Percentiles rank a stretch among this genome's conserved stretches.
Conservation (phyloP, 2,888 invertebrate species). For the Drosophila siamana region DNA sequence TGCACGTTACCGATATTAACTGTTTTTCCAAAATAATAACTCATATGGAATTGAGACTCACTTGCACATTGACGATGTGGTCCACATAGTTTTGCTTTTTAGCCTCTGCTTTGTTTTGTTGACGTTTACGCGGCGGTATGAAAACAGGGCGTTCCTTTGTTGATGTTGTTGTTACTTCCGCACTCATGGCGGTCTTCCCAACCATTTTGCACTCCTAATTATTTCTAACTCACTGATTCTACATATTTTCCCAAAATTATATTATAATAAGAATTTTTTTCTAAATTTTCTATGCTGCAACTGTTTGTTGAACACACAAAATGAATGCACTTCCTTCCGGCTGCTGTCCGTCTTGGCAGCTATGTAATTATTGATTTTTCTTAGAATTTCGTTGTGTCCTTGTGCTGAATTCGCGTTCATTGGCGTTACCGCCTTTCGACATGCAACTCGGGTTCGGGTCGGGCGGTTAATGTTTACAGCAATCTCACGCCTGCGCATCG, state of each 20-base stretch:
- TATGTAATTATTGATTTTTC: constrained; percentile 83
- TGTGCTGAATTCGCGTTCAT: constrained; percentile 80
- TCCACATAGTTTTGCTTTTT: constrained; percentile 87
- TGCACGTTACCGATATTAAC: background rate
- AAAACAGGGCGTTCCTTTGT: constrained; percentile 86
- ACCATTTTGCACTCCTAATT: constrained; percentile 70
- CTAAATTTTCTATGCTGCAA: constrained; percentile 26
- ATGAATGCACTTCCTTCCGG: constrained; percentile 71
- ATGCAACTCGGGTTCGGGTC: constrained; percentile 47
- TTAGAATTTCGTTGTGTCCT: constrained; percentile 76
- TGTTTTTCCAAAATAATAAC: background rate
- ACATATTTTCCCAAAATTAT: constrained; percentile 32
- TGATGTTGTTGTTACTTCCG: constrained; percentile 69
- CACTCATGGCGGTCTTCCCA: constrained; percentile 70
- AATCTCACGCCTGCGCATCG: constrained; percentile 58
- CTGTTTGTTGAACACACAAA: constrained; percentile 44
- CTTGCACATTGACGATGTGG: constrained; percentile 88
- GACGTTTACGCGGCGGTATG: constrained; percentile 88
- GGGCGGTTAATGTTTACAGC: constrained; percentile 67
- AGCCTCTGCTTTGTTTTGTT: constrained; percentile 86
- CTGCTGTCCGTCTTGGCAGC: constrained; percentile 50
- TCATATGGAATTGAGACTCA: constrained; percentile 65
- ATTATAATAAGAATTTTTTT: background rate
- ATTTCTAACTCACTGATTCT: constrained; percentile 6
- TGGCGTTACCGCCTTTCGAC: constrained; percentile 55